Percentiles rank a stretch among this genome's conserved stretches.
Conservation (phyloP, 53 echinoderm and acorn worm genomes). For the Luidia sarsii region DNA sequence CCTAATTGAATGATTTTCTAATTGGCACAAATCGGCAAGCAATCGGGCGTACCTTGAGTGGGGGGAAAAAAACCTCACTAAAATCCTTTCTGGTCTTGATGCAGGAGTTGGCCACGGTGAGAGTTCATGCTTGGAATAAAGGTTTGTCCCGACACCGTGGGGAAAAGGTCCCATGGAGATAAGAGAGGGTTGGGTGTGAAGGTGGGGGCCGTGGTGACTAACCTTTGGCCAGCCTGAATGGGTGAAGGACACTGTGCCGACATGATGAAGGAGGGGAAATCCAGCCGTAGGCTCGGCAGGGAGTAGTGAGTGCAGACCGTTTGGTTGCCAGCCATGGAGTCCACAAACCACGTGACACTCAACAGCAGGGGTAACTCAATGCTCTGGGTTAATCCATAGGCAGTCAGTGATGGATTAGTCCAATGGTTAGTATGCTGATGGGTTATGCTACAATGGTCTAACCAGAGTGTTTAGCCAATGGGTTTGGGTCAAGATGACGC, state of each 20-base stretch:
- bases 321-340: slow-evolving; percentile 28
- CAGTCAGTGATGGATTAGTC: too few species aligned
- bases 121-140: background rate
- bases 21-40: too few species aligned
- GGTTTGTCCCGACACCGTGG: background rate
- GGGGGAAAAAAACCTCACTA: too few species aligned
- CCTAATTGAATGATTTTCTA: too few species aligned
- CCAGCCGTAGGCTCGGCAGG: slow-evolving; percentile 83
- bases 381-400: slow-evolving; percentile 31
- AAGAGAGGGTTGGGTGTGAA: too few species aligned
- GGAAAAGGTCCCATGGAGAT: background rate
- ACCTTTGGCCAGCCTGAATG: slow-evolving; percentile 77
- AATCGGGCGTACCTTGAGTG: too few species aligned
- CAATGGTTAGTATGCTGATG: too few species aligned
- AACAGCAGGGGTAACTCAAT: slow-evolving; percentile 68
- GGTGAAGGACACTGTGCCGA: slow-evolving; percentile 89
- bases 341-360: slow-evolving; percentile 47
- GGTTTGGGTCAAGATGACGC: too few species aligned
- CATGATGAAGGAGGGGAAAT: slow-evolving; percentile 91
- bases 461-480: too few species aligned
- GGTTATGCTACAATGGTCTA: too few species aligned
- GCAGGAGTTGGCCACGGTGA: background rate
- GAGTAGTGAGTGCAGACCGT: slow-evolving; percentile 84
- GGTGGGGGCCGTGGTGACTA: background rate
- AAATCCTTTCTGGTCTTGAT: too few species aligned